phyloP scores from a whole-genome alignment of 1,140 invertebrate species.

The Trichonephila inaurata region DNA sequence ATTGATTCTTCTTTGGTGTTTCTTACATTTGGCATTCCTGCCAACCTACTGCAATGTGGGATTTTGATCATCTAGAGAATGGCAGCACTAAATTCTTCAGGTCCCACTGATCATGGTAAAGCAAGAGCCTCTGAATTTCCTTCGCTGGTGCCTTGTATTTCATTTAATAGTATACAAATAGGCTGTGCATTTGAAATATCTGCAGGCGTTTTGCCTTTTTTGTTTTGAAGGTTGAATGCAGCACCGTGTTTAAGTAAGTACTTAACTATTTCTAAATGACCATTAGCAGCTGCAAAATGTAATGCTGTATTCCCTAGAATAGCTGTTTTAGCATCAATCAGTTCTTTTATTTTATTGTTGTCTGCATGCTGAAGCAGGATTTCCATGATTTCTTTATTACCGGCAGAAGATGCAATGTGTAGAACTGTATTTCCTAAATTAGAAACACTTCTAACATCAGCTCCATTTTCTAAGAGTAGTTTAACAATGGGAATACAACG shows the following conservation, averaged over 20 bases:
- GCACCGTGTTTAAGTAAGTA: not conserved
- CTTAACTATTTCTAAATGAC: not conserved
- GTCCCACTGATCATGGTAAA: no score
- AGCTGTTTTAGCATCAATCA: not conserved
- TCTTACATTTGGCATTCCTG: no score
- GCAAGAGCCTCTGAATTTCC: no score
- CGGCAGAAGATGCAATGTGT: not conserved
- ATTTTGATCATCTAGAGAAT: no score
- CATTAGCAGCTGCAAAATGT: not conserved
- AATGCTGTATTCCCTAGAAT: not conserved
- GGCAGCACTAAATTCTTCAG: no score
- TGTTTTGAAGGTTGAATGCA: not conserved
- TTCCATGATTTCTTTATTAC: not conserved
- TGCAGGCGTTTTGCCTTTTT: not conserved
- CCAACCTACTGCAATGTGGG: no score
- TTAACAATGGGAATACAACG: not conserved
- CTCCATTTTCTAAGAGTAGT: not conserved
- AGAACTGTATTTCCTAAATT: not conserved
- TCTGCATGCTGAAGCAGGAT: not conserved
- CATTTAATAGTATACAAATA: not conserved
- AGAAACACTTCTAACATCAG: not conserved
- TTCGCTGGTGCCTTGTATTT: no score
- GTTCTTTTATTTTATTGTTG: not conserved
- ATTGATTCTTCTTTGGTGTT: no score
- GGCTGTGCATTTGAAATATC: not conserved